A percentile compares a stretch with the other conserved stretches of the same genome.
These are phyloP conservation scores for Siniperca undulata DNA, from an alignment of 2,797 vertebrate genomes.

Conservation along the genomic window DNA sequence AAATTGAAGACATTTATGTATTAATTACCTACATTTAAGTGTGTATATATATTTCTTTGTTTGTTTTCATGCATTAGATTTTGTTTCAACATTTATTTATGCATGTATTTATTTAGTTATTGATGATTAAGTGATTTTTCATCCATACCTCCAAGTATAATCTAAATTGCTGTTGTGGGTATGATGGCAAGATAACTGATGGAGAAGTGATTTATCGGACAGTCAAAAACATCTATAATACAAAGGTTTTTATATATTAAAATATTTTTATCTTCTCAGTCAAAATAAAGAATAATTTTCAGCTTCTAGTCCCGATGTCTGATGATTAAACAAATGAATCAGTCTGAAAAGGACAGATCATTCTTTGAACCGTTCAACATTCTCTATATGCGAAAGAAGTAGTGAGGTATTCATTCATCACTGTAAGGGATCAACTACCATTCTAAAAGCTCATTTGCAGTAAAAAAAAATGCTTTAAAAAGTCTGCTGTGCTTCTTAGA, in stretches of 20 bases:
- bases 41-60: too few relatives aligned
- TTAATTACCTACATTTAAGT: too few relatives aligned
- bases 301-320: background rate
- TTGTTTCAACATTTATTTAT: background rate
- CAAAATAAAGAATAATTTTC: background rate
- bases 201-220: background rate
- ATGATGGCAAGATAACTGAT: background rate
- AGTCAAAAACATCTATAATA: background rate
- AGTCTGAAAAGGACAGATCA: background rate
- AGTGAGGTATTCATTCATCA: background rate
- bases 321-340: background rate
- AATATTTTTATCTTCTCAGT: background rate
- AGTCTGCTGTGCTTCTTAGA: background rate
- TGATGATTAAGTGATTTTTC: background rate
- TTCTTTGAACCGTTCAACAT: background rate
- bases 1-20: too few relatives aligned
- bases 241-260: background rate
- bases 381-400: background rate
- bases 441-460: background rate
- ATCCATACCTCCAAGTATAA: background rate
- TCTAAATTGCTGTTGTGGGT: background rate
- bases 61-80: too few relatives aligned
- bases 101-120: background rate
- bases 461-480: too few relatives aligned
- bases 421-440: background rate